Conservation (phyloP, 1,140 invertebrate species). For the Zaprionus lachaisei region DNA sequence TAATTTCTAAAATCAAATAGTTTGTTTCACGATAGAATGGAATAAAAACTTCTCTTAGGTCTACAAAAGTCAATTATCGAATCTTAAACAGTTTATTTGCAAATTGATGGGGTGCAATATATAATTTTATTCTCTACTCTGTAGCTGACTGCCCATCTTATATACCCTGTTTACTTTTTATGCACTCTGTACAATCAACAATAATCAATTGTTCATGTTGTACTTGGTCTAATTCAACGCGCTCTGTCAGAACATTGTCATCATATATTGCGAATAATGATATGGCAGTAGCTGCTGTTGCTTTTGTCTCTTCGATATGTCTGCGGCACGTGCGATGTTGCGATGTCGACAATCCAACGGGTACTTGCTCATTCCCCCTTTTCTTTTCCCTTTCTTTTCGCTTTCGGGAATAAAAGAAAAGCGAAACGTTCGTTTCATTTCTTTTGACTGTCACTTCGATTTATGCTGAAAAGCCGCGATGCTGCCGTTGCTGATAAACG, state of each 20-base stretch:
- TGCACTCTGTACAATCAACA: not conserved
- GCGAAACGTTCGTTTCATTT: constrained; percentile 30
- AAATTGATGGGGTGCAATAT: too few relatives aligned
- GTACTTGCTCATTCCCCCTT: not conserved
- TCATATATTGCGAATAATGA: constrained; percentile 46
- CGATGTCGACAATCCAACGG: not conserved
- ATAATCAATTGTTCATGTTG: constrained; percentile 36
- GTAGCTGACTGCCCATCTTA: not conserved
- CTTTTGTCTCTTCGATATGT: constrained; percentile 54
- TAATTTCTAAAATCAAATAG: not conserved
- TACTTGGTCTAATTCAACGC: not conserved
- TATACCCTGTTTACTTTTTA: not conserved
- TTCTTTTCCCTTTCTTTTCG: too few relatives aligned
- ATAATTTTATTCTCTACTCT: not conserved
- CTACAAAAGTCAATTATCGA: too few relatives aligned
- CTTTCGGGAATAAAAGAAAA: not conserved
- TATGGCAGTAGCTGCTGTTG: constrained; percentile 40
- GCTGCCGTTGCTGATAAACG: constrained; percentile 48
- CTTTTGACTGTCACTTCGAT: constrained; percentile 43
- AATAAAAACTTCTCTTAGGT: too few relatives aligned
- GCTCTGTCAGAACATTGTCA: constrained; percentile 2
- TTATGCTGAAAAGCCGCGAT: constrained; percentile 28
- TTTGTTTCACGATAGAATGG: not conserved
- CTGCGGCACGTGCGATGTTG: constrained; percentile 40
- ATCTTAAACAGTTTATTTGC: too few relatives aligned